Conservation (phyloP, 2,888 invertebrate species). For the Pachycephus smyrnensis region DNA sequence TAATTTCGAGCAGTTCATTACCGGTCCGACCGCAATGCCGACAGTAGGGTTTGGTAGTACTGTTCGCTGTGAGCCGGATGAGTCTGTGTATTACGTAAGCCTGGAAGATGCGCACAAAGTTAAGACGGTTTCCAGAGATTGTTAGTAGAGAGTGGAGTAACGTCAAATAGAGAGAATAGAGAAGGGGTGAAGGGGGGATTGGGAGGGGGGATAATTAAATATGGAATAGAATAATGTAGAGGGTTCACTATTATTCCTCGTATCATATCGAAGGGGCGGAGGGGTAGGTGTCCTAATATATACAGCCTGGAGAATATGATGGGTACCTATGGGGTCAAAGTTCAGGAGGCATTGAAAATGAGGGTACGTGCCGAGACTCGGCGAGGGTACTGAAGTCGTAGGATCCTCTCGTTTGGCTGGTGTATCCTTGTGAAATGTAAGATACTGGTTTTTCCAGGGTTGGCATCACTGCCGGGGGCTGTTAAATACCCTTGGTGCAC, state of each 20-base stretch:
- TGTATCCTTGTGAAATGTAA: slow-evolving; percentile 26
- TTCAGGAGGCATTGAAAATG: slow-evolving; percentile 17
- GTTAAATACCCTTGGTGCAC: background rate
- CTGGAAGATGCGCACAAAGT: background rate
- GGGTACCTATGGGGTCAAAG: background rate
- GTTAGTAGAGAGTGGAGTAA: background rate
- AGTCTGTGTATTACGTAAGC: background rate
- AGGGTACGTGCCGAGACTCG: slow-evolving; percentile 45
- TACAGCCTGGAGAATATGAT: background rate
- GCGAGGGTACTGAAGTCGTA: slow-evolving; percentile 7
- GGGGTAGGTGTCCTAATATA: background rate
- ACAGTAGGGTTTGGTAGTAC: slow-evolving; percentile 30
- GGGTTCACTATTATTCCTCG: background rate
- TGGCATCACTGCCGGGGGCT: background rate
- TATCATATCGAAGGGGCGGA: background rate
- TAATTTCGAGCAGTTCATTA: slow-evolving; percentile 53
- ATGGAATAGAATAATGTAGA: background rate
- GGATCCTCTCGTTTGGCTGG: background rate
- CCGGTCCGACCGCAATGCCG: slow-evolving; percentile 26
- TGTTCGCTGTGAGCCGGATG: background rate
- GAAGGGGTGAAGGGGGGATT: no score
- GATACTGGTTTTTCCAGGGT: slow-evolving; percentile 23
- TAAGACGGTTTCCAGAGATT: background rate
- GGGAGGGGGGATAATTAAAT: background rate
- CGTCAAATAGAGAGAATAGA: background rate